Evolutionary conservation across 2,888 invertebrate genomes (phyloP), one percentile per base, ranked within the genome.

Genomic region (Ditula angustiorana): DNA sequence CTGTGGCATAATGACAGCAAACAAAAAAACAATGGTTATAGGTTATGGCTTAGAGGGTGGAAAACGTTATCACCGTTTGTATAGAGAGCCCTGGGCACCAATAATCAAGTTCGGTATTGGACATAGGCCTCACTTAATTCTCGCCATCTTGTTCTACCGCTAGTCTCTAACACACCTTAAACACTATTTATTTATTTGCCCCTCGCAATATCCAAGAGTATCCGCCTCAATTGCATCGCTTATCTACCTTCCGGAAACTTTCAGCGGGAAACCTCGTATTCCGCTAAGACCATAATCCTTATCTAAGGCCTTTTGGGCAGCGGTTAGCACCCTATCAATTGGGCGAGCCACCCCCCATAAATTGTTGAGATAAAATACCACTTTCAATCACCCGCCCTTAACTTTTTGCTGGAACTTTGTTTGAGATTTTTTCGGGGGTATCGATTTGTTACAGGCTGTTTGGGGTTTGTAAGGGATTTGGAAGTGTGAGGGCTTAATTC

Each of bases 271-370:
- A 76, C 71, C 74, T 69, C 69, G 67, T 70, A 67, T 71, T 75
- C 72, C 68, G 66, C 71, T 80, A 81, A 81, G 77, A 80, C 78
- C 79, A 81, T 85, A 85, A 85, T 79, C 83, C 83, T 85, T 86
- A 86, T 85, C 85, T 74, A 65, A 75, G 70, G 44, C 74, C 78
- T 75, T 77, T 73, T 77, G 81, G 82, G 78, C 80, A 77, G 75
- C 78, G 80, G 83, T 85, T 85, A 83, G 82, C 85, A 81, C 81
- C 82, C 83, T 81, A 85, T 86, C 86, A 83, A 85, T 83, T 81
- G 82, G 69, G 78, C 72, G 71, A 72, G 70, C 75, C 76, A 74
- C 75, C 79, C 77, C 64, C 77, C 74, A 85, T 85, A 86, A 83
- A 86, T 85, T 81, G 79, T 76, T 75, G 74, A 73, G 83, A 84